phyloP scores from a whole-genome alignment of 2,113 vertebrate genomes.

The Montifringilla adamsi region DNA sequence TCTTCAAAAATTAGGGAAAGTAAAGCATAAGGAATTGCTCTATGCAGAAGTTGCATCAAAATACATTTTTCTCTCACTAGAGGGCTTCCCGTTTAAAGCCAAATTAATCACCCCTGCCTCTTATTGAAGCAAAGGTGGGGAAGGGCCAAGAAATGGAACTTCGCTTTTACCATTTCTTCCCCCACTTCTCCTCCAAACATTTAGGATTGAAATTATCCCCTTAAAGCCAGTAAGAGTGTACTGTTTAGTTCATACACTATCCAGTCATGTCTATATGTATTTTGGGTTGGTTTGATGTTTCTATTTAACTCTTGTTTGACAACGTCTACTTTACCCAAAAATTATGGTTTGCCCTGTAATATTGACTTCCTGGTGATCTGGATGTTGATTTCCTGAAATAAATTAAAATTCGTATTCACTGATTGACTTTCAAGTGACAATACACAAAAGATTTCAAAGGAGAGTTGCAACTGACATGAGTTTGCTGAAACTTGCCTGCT shows the following conservation, averaged over 20 bases:
- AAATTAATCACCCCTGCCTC: neutral
- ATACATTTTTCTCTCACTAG: neutral
- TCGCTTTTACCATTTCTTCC: neutral
- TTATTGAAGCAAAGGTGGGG: neutral
- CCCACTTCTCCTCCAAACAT: neutral
- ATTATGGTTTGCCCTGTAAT: neutral
- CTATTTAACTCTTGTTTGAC: neutral
- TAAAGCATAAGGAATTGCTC: neutral
- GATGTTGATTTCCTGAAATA: neutral
- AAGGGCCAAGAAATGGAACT: neutral
- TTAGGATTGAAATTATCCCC: neutral
- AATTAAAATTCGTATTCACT: neutral
- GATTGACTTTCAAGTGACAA: neutral
- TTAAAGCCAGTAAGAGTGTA: neutral
- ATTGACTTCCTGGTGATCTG: neutral
- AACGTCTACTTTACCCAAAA: accelerated
- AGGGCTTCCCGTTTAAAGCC: neutral
- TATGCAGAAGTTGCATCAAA: neutral
- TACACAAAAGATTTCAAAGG: neutral
- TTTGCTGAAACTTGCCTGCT: neutral
- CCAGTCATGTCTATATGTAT: accelerated
- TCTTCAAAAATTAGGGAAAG: neutral
- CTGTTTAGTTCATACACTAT: neutral
- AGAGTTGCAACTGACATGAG: neutral
- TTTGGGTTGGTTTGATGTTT: neutral